phyloP scores from a whole-genome alignment of 2,797 vertebrate species.

The Graptemys geographica region DNA sequence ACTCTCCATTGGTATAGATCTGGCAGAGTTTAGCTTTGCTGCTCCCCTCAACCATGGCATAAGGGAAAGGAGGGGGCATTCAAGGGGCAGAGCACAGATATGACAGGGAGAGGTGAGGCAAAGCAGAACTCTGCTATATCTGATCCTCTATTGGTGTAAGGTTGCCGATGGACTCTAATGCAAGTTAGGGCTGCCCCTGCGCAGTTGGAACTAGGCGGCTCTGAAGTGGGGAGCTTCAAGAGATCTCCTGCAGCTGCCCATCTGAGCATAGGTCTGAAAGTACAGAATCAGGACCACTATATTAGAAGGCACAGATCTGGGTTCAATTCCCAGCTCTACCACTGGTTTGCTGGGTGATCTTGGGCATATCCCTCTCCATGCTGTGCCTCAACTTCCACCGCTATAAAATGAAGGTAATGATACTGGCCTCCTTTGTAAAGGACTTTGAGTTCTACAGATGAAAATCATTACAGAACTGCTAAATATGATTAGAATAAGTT shows the following conservation, averaged over 20 bases:
- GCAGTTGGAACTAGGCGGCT: not conserved
- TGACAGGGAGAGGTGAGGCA: no score
- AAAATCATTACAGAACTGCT: not conserved
- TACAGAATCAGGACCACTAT: not conserved
- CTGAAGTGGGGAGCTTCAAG: not conserved
- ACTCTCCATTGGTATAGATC: not conserved
- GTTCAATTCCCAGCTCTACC: not conserved
- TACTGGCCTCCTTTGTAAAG: not conserved
- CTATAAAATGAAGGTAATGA: not conserved
- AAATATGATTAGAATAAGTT: not conserved
- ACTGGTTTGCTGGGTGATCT: not conserved
- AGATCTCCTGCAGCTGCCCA: rapidly evolving
- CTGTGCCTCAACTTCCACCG: not conserved
- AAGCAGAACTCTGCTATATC: not conserved
- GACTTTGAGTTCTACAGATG: not conserved
- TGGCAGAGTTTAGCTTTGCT: not conserved
- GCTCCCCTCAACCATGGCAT: rapidly evolving
- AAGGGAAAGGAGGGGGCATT: not conserved
- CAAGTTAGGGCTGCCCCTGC: rapidly evolving
- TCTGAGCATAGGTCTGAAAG: not conserved
- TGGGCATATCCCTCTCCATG: not conserved
- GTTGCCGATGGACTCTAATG: not conserved
- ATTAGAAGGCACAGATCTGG: not conserved
- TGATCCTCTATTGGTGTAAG: not conserved
- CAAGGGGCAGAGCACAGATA: not conserved